Conservation (phyloP, 2,113 vertebrate genomes). For the Tychaedon coryphoeus region DNA sequence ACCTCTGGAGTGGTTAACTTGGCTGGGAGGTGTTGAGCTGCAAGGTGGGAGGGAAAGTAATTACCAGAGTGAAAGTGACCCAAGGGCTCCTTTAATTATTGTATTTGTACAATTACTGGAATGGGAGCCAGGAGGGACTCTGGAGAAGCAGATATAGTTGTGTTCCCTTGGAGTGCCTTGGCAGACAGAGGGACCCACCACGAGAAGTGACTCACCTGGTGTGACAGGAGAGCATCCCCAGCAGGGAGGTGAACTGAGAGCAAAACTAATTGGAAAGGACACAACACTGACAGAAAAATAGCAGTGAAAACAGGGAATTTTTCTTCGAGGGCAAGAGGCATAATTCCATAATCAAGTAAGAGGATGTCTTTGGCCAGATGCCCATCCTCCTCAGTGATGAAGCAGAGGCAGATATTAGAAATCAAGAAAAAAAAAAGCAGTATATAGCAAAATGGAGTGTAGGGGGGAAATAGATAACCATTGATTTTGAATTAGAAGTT, state of each 20-base stretch:
- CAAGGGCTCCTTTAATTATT: neutral
- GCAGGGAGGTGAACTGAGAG: neutral
- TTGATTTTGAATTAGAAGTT: slow-evolving; percentile 42
- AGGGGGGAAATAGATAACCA: neutral
- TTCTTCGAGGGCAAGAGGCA: neutral
- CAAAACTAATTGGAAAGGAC: neutral
- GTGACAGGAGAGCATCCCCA: neutral
- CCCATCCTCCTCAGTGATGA: neutral
- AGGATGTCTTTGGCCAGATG: neutral
- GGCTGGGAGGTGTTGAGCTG: neutral
- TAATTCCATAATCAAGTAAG: neutral
- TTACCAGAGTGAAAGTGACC: neutral
- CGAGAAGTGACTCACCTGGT: neutral
- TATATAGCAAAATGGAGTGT: neutral
- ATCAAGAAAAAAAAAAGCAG: neutral
- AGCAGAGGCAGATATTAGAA: neutral
- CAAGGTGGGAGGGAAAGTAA: neutral
- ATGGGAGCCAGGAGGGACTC: neutral
- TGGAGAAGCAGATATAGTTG: neutral
- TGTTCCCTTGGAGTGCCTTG: neutral
- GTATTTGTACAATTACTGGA: neutral
- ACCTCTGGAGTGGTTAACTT: neutral
- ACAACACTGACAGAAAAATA: neutral
- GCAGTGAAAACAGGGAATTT: neutral
- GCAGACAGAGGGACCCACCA: neutral